phyloP scores from a whole-genome alignment of 2,797 vertebrate genomes.

The Clarias platycephalus region DNA sequence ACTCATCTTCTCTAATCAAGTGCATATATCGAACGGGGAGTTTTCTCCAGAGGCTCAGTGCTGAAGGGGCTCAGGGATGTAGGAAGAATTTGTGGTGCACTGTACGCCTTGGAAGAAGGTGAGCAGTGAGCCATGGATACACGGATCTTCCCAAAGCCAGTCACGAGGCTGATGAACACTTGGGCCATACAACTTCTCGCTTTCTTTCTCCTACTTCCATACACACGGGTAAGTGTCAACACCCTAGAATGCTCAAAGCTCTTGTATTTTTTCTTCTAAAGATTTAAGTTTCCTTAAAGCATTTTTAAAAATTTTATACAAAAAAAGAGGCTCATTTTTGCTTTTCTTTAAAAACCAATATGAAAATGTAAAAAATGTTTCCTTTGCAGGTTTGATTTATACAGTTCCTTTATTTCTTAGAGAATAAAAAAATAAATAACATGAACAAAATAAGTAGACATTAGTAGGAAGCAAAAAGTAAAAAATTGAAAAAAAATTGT shows the following conservation, averaged over 20 bases:
- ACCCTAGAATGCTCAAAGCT: background rate
- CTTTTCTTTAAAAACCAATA: background rate
- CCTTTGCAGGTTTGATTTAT: background rate
- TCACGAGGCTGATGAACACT: conserved; percentile 44
- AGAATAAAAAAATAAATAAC: background rate
- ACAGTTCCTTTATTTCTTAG: background rate
- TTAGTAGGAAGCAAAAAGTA: background rate
- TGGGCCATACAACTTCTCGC: conserved; percentile 45
- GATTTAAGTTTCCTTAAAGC: background rate
- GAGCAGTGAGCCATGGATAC: conserved; percentile 62
- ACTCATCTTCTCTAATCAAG: background rate
- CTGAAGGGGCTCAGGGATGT: conserved; percentile 38
- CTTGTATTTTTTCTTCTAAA: background rate
- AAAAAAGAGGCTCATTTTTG: background rate
- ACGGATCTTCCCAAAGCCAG: conserved; percentile 53
- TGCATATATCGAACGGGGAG: background rate
- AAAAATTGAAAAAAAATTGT: background rate
- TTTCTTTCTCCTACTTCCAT: conserved; percentile 52
- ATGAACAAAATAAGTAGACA: background rate
- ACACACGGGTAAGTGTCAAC: conserved; percentile 64
- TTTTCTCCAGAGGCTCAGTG: background rate
- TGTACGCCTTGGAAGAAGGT: conserved; percentile 56
- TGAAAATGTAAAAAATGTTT: background rate
- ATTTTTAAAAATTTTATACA: background rate
- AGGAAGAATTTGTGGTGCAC: conserved; percentile 50